Base-by-base conservation (phyloP, 2,113 vertebrate genomes). In the Heteronetta atricapilla region DNA sequence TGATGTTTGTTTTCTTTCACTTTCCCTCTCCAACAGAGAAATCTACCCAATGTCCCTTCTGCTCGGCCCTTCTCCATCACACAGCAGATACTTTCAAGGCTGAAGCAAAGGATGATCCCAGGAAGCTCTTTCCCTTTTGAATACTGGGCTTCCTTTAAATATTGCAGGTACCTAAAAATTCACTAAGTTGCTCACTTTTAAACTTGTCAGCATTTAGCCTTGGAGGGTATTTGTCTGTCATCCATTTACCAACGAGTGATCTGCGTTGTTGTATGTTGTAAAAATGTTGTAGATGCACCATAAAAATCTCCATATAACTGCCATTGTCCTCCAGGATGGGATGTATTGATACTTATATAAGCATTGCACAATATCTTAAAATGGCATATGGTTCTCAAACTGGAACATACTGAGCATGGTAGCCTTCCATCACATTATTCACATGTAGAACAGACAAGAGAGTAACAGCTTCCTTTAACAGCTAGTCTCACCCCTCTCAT, bases 171-270 rank as follows among this genome's bases (percentile, higher is more conserved):
- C 46, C 18, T 77, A 59, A 88, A 88, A 88, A 64, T 60, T 92
- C 86, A 79, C 42, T 31, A 81, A 94, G 55, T 76, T 67, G 83
- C 68, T 92, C 89, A 79, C 66, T 84, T 95, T 72, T 74, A 68
- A 91, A 78, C 34, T 85, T 3, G 38, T 44, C 73, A 60, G 42
- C 74, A 70, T 74, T 93, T 78, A 84, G 83, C 56, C 86, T 83
- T 0, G 0, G 68, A 90, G 53, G 68, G 73, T 81, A 46, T 46
- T 60, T 52, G 60, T 56, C 69, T 56, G 48, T 75, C 50, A 88
- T 73, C 66, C 25, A n/a, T 55, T 91, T 86, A 86, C 89, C 84
- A 84, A 88, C 83, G 73, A 26, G 64, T 2, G 3, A 92, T 72
- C 76, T 92, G 31, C 12, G 33, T 48, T 59, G 52, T 33, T 75